These are phyloP conservation scores for Semaprochilodus insignis DNA, from an alignment of 2,797 vertebrate species.

Conservation along the genomic window DNA sequence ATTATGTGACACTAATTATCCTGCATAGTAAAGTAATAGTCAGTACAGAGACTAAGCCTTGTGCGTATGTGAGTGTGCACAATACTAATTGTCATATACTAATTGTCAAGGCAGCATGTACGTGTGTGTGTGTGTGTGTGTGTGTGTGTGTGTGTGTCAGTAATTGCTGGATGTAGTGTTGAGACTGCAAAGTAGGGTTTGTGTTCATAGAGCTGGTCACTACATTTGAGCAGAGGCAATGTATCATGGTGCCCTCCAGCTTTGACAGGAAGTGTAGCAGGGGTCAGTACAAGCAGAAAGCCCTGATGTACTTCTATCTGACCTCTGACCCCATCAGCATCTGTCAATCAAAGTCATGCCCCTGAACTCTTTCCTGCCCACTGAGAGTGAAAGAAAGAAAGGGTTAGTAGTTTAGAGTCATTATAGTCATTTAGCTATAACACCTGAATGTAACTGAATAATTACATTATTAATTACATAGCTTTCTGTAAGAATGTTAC, in stretches of 20 bases:
- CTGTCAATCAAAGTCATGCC: slow-evolving; percentile 66
- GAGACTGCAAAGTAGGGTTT: not conserved
- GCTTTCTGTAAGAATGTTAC: too few relatives aligned
- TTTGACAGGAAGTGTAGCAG: slow-evolving; percentile 63
- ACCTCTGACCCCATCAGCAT: slow-evolving; percentile 70
- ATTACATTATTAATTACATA: not conserved
- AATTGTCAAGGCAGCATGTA: not conserved
- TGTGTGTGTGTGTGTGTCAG: not conserved
- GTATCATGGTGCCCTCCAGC: slow-evolving; percentile 55
- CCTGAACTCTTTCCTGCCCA: slow-evolving; percentile 55
- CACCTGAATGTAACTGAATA: not conserved
- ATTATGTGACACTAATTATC: slow-evolving; percentile 27
- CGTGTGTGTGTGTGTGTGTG: not conserved
- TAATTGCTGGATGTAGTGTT: slow-evolving; percentile 17
- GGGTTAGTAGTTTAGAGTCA: not conserved
- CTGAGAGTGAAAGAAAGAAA: not conserved
- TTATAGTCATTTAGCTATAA: not conserved
- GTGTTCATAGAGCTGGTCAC: slow-evolving; percentile 34
- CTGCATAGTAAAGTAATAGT: not conserved
- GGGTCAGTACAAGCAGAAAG: slow-evolving; percentile 70
- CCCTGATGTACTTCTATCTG: slow-evolving; percentile 72
- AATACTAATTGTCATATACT: not conserved
- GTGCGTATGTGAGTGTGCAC: not conserved
- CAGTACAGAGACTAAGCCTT: not conserved
- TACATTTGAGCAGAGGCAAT: slow-evolving; percentile 49